Conservation (phyloP, 2,888 invertebrate species). For the Calameuta idolon region DNA sequence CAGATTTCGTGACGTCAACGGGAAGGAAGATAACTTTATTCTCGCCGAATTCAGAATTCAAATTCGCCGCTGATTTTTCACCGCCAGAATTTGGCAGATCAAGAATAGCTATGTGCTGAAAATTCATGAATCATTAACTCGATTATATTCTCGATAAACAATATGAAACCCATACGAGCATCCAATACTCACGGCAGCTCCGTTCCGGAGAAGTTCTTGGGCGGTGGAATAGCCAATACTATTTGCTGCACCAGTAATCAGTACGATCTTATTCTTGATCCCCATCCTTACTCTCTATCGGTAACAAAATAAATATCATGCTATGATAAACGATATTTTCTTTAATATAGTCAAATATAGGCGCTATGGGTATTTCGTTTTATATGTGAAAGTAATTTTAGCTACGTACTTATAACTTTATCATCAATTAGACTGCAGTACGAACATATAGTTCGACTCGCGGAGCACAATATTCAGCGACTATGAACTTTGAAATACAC, state of each 20-base stretch:
- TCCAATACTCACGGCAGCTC: conserved; percentile 33
- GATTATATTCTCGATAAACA: neutral
- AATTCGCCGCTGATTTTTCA: conserved; percentile 59
- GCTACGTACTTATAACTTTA: neutral
- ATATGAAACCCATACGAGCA: neutral
- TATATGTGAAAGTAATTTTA: neutral
- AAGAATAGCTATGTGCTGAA: conserved; percentile 49
- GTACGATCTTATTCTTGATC: conserved; percentile 42
- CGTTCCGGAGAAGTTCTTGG: conserved; percentile 34
- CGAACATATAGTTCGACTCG: neutral
- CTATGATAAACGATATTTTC: too few relatives aligned
- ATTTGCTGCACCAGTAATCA: conserved; percentile 46
- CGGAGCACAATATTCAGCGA: neutral
- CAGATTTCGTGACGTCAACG: conserved; percentile 67
- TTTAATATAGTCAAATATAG: too few relatives aligned
- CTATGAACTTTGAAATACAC: neutral
- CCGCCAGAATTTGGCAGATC: conserved; percentile 57
- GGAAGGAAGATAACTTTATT: conserved; percentile 66
- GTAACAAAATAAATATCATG: conserved; percentile 10
- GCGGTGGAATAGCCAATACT: conserved; percentile 40
- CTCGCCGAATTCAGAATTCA: conserved; percentile 64
- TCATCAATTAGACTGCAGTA: neutral
- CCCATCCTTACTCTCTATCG: conserved; percentile 7
- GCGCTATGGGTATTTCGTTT: neutral
- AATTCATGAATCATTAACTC: neutral